Conservation (phyloP, 2,113 vertebrate genomes). For the Melospiza melodia region DNA sequence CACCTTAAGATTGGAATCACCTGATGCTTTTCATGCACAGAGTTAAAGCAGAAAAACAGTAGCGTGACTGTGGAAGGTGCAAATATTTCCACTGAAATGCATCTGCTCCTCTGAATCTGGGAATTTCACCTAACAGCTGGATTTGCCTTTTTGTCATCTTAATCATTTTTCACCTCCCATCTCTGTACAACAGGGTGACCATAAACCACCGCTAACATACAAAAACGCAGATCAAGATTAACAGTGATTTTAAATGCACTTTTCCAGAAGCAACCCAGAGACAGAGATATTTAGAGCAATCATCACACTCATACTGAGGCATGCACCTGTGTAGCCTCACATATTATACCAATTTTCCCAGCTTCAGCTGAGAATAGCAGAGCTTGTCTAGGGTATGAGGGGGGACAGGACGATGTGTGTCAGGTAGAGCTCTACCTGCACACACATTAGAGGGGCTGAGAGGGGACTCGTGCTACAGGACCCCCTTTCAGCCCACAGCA, state of each 20-base stretch:
- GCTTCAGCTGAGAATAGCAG: neutral
- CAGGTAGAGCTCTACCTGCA: rapidly evolving
- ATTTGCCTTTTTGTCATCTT: neutral
- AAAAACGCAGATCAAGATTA: neutral
- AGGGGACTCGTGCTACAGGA: neutral
- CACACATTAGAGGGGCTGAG: rapidly evolving
- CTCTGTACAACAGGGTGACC: neutral
- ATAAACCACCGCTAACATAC: neutral
- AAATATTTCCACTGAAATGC: neutral
- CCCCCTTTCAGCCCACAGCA: neutral
- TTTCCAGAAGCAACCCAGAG: neutral
- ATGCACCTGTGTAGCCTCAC: neutral
- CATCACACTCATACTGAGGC: neutral
- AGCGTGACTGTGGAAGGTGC: neutral
- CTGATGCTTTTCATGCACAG: neutral
- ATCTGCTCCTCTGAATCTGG: neutral
- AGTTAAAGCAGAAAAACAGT: neutral
- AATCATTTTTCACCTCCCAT: neutral
- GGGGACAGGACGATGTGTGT: neutral
- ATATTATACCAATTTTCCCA: neutral
- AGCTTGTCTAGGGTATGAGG: neutral
- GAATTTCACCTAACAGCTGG: neutral
- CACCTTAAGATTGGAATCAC: neutral
- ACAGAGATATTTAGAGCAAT: neutral
- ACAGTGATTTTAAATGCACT: neutral